Conservation (phyloP, 2,113 vertebrate genomes). For the Eurystomus gularis region DNA sequence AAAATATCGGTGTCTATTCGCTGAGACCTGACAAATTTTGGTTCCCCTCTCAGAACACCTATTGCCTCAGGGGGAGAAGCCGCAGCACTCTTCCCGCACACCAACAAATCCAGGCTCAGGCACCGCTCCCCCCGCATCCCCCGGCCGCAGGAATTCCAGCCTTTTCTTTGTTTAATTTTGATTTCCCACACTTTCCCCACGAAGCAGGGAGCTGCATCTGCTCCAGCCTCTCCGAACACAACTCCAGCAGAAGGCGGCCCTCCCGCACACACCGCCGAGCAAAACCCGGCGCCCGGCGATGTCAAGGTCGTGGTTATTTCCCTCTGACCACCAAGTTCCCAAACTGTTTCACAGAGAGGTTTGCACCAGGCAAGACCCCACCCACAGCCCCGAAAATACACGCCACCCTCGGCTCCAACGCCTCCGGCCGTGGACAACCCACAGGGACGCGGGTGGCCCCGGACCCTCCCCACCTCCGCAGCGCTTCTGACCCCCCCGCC, state of each 20-base stretch:
- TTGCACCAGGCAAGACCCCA: background rate
- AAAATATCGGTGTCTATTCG: background rate
- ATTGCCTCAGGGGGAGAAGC: background rate
- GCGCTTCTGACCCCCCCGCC: background rate
- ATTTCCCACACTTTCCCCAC: background rate
- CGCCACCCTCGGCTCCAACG: rapidly evolving
- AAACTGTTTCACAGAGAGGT: background rate
- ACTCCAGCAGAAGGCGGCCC: background rate
- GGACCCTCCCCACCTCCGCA: rapidly evolving
- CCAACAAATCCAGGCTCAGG: background rate
- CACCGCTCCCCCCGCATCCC: background rate
- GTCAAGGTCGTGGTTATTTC: background rate
- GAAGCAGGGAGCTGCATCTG: background rate
- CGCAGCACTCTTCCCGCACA: background rate
- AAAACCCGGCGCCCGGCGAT: background rate
- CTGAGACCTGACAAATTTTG: background rate
- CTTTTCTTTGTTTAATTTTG: background rate
- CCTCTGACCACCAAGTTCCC: background rate
- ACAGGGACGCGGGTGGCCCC: rapidly evolving
- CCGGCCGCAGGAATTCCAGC: background rate
- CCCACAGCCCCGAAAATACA: background rate
- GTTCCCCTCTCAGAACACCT: background rate
- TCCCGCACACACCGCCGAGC: rapidly evolving
- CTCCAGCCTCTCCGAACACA: background rate
- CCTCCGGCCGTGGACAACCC: rapidly evolving